phyloP scores from a whole-genome alignment of 53 echinoderm and acorn worm species.

The Holothuria scabra region DNA sequence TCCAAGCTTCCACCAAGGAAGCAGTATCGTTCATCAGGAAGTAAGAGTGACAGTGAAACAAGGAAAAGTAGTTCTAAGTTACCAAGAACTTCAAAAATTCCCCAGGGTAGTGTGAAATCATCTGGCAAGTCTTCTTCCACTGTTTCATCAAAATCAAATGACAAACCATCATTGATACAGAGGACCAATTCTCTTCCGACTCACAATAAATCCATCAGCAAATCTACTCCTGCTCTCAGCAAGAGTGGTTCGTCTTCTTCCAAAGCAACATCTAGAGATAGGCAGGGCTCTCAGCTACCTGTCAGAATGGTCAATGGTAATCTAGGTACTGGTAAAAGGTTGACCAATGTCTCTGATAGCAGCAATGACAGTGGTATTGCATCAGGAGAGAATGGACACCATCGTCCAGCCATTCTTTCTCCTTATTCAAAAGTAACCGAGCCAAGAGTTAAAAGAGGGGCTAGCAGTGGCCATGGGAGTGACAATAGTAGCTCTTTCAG shows the following conservation, averaged over 20 bases:
- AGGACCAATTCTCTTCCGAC: conserved; percentile 77
- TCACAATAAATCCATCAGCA: conserved; percentile 80
- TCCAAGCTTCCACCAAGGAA: conserved; percentile 48
- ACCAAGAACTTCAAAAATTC: conserved; percentile 37
- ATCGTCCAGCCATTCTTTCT: conserved; percentile 84
- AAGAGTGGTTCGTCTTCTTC: conserved; percentile 57
- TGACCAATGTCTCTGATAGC: conserved; percentile 93
- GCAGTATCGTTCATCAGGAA: conserved; percentile 44
- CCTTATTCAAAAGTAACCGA: conserved; percentile 98
- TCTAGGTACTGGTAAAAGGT: conserved; percentile 72
- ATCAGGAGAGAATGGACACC: conserved; percentile 84
- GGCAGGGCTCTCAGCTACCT: conserved; percentile 45
- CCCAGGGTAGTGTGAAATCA: conserved; percentile 28
- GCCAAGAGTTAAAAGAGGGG: conserved; percentile 72
- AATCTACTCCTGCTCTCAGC: conserved; percentile 81
- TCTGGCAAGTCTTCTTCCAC: conserved; percentile 40
- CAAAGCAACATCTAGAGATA: conserved; percentile 68
- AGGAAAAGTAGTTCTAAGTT: conserved; percentile 42
- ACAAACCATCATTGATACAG: conserved; percentile 50
- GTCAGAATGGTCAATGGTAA: conserved; percentile 78
- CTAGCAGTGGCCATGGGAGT: conserved; percentile 96
- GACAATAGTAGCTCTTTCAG: conserved; percentile 98
- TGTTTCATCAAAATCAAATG: conserved; percentile 51
- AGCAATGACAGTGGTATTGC: conserved; percentile 98
- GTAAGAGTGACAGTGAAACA: conserved; percentile 51